Conservation (phyloP, 2,797 vertebrate genomes). For the Clarias laeviceps region DNA sequence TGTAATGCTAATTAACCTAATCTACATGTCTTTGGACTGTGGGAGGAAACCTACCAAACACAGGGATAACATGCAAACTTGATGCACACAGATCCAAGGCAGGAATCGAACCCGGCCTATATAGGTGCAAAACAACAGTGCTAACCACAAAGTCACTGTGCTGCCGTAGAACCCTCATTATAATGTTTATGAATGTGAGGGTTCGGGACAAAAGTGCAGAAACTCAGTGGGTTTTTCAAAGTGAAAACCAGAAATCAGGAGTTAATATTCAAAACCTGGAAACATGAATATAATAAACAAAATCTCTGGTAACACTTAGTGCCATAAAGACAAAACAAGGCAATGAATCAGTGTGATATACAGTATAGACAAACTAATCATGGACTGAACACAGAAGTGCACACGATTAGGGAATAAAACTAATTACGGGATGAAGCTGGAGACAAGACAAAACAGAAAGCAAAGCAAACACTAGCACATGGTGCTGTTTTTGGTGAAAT, state of each 20-base stretch:
- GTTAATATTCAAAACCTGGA: not conserved
- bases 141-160: too few relatives aligned
- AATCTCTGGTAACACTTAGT: not conserved
- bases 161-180: not conserved
- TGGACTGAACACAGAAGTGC: not conserved
- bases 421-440: not conserved
- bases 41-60: too few relatives aligned
- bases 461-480: constrained; percentile 12
- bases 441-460: not conserved
- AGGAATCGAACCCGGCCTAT: too few relatives aligned
- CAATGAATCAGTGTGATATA: not conserved
- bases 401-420: not conserved
- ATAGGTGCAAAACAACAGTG: too few relatives aligned
- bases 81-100: too few relatives aligned
- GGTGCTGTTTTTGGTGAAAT: not conserved
- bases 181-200: not conserved
- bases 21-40: too few relatives aligned
- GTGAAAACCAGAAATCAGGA: not conserved
- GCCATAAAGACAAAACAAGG: not conserved
- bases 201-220: not conserved
- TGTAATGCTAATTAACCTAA: too few relatives aligned
- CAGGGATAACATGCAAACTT: too few relatives aligned
- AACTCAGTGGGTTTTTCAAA: not conserved
- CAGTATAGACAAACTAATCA: not conserved
- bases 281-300: not conserved